A percentile compares a stretch with the other conserved stretches of the same genome.
Evolutionary conservation across 2,113 vertebrate species (phyloP).

Genomic region (Plecturocebus donacophilus): DNA sequence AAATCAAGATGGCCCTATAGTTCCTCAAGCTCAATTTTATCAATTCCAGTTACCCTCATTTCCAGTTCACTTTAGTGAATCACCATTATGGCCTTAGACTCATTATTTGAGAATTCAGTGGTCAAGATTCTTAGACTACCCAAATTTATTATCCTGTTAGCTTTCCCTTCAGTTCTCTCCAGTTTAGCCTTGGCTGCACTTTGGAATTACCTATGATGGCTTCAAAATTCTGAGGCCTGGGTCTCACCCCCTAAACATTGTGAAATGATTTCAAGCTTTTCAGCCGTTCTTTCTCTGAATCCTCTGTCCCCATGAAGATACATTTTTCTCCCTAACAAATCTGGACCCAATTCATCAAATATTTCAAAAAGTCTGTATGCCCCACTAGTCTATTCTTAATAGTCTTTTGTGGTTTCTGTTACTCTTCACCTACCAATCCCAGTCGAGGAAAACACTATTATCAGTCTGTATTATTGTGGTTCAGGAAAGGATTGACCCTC

Average conservation of each 20-base stretch:
- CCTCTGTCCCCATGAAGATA: not conserved
- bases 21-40: not conserved
- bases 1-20: not conserved
- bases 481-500: not conserved
- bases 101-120: not conserved
- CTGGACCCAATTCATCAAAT: not conserved
- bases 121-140: not conserved
- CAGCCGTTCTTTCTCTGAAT: not conserved
- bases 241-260: not conserved
- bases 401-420: not conserved
- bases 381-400: not conserved
- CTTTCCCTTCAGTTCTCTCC: not conserved
- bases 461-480: not conserved
- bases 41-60: not conserved
- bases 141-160: not conserved
- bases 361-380: not conserved
- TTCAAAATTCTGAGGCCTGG: not conserved
- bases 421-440: not conserved
- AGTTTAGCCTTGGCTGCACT: not conserved
- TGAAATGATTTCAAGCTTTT: not conserved
- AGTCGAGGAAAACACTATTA: not conserved
- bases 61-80: not conserved
- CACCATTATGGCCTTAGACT: not conserved
- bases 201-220: not conserved
- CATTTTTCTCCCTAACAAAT: not conserved